Conservation (phyloP, 2,888 invertebrate species). For the Pemphredon lugubris region DNA sequence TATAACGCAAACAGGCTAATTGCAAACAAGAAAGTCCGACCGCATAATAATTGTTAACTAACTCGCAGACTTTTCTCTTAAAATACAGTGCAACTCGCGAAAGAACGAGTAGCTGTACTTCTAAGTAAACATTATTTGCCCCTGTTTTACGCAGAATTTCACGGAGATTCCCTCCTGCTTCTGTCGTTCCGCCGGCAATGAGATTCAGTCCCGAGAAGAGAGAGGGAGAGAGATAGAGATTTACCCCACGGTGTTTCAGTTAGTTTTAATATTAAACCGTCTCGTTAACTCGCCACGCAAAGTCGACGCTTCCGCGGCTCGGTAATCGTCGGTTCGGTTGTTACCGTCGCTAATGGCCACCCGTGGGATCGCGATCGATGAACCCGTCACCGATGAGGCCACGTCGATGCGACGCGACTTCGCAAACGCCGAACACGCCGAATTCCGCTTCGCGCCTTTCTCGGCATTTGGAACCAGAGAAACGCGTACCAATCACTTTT, state of each 20-base stretch:
- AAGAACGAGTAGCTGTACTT: slow-evolving; percentile 23
- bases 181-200: slow-evolving; percentile 17
- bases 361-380: too few relatives aligned
- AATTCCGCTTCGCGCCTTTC: too few relatives aligned
- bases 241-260: not conserved
- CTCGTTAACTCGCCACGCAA: too few relatives aligned
- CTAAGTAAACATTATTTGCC: slow-evolving; percentile 15
- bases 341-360: too few relatives aligned
- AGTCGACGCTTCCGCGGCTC: too few relatives aligned
- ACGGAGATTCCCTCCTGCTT: slow-evolving; percentile 17
- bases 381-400: too few relatives aligned
- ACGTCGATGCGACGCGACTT: too few relatives aligned
- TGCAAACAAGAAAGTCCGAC: slow-evolving; percentile 4
- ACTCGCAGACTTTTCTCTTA: slow-evolving; percentile 17
- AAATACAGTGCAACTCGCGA: slow-evolving; percentile 22
- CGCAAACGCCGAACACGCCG: too few relatives aligned
- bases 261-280: not conserved
- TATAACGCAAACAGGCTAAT: slow-evolving; percentile 10
- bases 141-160: slow-evolving; percentile 23
- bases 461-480: too few relatives aligned
- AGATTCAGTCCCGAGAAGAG: slow-evolving; percentile 15
- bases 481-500: too few relatives aligned
- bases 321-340: too few relatives aligned
- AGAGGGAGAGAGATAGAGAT: too few relatives aligned
- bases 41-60: not conserved